These are phyloP conservation scores for Pelobates fuscus DNA, from an alignment of 2,113 vertebrate species.

Conservation along the genomic window DNA sequence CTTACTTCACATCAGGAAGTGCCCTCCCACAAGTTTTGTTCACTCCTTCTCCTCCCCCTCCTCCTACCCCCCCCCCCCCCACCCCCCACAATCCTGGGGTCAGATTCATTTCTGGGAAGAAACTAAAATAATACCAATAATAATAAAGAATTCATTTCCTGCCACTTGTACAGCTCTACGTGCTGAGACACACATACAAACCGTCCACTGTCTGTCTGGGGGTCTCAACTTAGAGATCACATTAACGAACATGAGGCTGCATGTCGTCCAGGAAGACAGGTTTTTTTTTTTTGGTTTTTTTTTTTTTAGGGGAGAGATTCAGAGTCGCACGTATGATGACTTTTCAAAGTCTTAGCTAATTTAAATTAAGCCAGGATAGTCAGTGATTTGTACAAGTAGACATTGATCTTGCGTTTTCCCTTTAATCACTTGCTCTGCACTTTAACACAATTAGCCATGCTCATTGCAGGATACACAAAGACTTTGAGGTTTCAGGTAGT, in stretches of 20 bases:
- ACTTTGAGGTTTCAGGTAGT: too few species aligned
- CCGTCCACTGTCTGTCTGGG: not conserved
- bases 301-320: too few species aligned
- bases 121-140: slow-evolving; percentile 51
- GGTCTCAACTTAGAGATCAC: not conserved
- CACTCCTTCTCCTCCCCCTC: slow-evolving; percentile 34
- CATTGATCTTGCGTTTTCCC: too few species aligned
- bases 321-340: too few species aligned
- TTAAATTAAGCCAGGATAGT: too few species aligned
- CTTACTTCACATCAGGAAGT: slow-evolving; percentile 33
- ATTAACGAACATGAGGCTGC: not conserved
- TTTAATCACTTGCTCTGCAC: too few species aligned
- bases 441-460: too few species aligned
- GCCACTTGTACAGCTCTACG: slow-evolving; percentile 40
- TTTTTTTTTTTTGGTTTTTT: too few species aligned
- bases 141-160: slow-evolving; percentile 52
- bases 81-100: slow-evolving; percentile 35
- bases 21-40: slow-evolving; percentile 34
- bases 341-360: too few species aligned
- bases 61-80: not conserved
- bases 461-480: too few species aligned
- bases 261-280: too few species aligned
- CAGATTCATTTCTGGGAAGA: slow-evolving; percentile 51
- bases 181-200: slow-evolving; percentile 41
- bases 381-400: too few species aligned